Percentiles rank a stretch among this genome's conserved stretches.
These are phyloP conservation scores for Syrmaticus mikado DNA, from an alignment of 2,113 vertebrate genomes.

Conservation along the genomic window DNA sequence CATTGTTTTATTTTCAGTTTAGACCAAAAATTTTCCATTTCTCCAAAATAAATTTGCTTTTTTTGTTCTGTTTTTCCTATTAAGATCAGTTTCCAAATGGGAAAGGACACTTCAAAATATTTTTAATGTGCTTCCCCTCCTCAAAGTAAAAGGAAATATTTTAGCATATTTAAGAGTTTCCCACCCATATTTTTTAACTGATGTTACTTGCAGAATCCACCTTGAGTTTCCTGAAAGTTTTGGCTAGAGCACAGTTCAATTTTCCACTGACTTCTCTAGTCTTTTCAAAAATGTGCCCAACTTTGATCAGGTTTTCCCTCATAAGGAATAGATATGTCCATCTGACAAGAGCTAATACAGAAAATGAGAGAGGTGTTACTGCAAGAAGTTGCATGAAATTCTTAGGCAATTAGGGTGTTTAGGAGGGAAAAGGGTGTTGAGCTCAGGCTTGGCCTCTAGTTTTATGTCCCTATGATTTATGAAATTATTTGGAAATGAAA, in stretches of 20 bases:
- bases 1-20: background rate
- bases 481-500: background rate
- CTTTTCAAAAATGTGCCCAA: background rate
- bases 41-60: background rate
- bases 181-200: background rate
- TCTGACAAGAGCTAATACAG: background rate
- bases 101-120: background rate
- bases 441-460: background rate
- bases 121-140: background rate
- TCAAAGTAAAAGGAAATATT: background rate
- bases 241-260: background rate
- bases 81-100: background rate
- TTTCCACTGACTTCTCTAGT: background rate
- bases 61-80: background rate
- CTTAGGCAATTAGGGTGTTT: background rate
- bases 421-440: background rate
- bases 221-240: background rate
- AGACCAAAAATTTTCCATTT: background rate
- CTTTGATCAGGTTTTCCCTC: background rate
- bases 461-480: background rate
- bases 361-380: background rate
- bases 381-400: background rate
- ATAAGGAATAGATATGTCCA: background rate
- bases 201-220: background rate
- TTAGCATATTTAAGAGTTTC: background rate